phyloP scores from a whole-genome alignment of 2,797 vertebrate species.

The Carcharodon carcharias region DNA sequence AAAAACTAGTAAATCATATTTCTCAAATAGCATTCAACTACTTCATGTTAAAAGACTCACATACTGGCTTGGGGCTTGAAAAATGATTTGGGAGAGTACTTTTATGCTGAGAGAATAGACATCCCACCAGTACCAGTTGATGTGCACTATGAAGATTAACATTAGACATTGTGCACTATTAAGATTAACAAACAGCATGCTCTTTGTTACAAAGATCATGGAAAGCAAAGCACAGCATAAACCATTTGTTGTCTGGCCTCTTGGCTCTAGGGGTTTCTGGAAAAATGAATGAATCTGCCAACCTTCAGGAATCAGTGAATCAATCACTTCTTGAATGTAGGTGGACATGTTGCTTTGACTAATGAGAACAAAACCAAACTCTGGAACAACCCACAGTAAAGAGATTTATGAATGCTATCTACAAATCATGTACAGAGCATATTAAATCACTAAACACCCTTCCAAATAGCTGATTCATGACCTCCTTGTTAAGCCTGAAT shows the following conservation, averaged over 20 bases:
- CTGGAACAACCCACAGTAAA: neutral
- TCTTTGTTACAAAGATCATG: neutral
- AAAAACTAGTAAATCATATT: neutral
- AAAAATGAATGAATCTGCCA: neutral
- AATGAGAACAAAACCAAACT: slow-evolving; percentile 18
- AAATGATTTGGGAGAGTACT: neutral
- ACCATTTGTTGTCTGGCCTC: neutral
- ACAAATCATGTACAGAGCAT: neutral
- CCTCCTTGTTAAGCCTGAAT: neutral
- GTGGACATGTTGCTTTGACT: neutral
- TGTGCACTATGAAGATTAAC: neutral
- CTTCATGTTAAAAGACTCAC: neutral
- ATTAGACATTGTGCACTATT: too few relatives aligned
- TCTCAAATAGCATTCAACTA: neutral
- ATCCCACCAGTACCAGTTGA: neutral
- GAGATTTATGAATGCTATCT: neutral
- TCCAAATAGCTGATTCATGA: neutral
- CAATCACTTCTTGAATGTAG: neutral
- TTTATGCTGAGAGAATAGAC: neutral
- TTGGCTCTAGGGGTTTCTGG: neutral
- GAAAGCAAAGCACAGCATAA: neutral
- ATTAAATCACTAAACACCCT: neutral
- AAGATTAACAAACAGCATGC: neutral
- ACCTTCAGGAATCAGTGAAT: neutral
- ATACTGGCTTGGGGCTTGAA: neutral